phyloP scores from a whole-genome alignment of 2,113 vertebrate species.

The Scomber scombrus region DNA sequence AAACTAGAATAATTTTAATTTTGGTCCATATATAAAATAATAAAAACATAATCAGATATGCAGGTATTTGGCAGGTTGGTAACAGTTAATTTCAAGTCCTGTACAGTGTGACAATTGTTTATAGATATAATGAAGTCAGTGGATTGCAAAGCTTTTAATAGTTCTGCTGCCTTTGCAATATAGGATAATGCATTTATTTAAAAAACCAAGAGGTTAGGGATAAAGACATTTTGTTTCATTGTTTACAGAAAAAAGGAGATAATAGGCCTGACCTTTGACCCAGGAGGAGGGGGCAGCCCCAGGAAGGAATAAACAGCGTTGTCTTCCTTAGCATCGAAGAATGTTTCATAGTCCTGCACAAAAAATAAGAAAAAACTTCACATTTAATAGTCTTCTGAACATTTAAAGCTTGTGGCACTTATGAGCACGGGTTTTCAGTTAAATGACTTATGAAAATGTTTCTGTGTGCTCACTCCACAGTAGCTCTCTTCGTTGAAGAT shows the following conservation, averaged over 20 bases:
- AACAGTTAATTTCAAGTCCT: not conserved
- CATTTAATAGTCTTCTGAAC: too few relatives aligned
- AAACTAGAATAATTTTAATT: not conserved
- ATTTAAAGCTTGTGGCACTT: too few relatives aligned
- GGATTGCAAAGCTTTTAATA: not conserved
- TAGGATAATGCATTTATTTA: too few relatives aligned
- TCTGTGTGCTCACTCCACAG: slow-evolving; percentile 90
- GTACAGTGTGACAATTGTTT: not conserved
- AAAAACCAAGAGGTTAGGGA: too few relatives aligned
- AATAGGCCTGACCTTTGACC: slow-evolving; percentile 89
- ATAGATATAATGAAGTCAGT: not conserved
- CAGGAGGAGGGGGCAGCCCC: slow-evolving; percentile 93
- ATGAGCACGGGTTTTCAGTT: not conserved
- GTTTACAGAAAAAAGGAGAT: not conserved
- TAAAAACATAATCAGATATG: slow-evolving; percentile 7
- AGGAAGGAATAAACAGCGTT: slow-evolving; percentile 95
- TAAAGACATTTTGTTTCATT: not conserved
- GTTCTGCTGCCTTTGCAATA: not conserved
- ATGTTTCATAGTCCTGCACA: slow-evolving; percentile 96
- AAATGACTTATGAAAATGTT: not conserved
- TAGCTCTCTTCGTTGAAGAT: slow-evolving; percentile 97
- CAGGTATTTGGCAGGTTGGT: not conserved
- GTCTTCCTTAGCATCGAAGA: slow-evolving; percentile 98
- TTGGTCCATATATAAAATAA: slow-evolving; percentile 1
- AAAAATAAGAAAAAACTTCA: slow-evolving; percentile 5